Evolutionary conservation across 1,140 invertebrate genomes (phyloP).

Genomic region (Littorina saxatilis): DNA sequence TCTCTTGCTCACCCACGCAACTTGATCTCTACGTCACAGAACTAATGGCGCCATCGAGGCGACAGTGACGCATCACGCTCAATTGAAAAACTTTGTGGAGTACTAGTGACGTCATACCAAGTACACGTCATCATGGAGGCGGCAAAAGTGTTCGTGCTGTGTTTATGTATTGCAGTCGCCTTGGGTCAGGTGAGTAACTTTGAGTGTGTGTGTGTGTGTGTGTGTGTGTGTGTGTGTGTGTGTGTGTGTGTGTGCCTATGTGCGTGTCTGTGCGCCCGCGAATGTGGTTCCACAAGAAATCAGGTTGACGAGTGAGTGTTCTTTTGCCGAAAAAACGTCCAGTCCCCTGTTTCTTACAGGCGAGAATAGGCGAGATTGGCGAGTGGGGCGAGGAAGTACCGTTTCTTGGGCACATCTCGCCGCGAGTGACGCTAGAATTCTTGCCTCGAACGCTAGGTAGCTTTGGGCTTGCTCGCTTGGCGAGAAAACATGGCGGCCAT

Average conservation of each 20-base stretch:
- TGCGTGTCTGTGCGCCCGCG: too few species aligned
- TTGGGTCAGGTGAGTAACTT: background rate
- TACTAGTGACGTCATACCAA: background rate
- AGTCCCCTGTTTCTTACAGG: too few species aligned
- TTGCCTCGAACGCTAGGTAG: too few species aligned
- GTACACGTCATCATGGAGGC: background rate
- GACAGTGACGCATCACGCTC: background rate
- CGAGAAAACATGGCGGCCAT: too few species aligned
- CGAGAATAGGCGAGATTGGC: too few species aligned
- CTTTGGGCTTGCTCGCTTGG: too few species aligned
- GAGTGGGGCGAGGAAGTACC: too few species aligned
- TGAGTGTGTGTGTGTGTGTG: background rate
- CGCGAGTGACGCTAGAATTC: too few species aligned
- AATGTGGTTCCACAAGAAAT: too few species aligned
- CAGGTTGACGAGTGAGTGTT: too few species aligned
- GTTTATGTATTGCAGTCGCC: background rate
- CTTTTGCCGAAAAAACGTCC: too few species aligned
- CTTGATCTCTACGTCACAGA: constrained; percentile 6
- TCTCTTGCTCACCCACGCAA: background rate
- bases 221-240: background rate
- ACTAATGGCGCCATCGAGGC: constrained; percentile 14
- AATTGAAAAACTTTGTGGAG: background rate
- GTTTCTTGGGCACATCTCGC: too few species aligned
- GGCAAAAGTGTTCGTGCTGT: background rate
- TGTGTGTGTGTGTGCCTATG: constrained; percentile 8